Base-by-base conservation (phyloP, 2,113 vertebrate genomes). In the Empidonax traillii region DNA sequence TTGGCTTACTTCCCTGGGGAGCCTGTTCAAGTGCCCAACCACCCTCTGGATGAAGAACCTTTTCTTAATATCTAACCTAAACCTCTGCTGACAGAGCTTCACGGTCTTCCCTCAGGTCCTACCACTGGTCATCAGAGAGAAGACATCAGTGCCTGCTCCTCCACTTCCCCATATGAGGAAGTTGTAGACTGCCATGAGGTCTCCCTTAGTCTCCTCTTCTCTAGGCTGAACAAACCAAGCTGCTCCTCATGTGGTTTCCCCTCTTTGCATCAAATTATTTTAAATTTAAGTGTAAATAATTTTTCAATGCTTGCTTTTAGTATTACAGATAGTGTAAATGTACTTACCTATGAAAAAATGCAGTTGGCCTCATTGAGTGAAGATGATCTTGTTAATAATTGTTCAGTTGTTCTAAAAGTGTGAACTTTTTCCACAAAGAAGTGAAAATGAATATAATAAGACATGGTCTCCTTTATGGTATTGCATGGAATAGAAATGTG, bases 131-230 rank as follows among this genome's bases (percentile, higher is more conserved):
- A 8, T 30, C 30, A 67, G 23, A 75, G 18, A 69, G 37, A 83
- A 46, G 30, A 87, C 9, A 71, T 61, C 44, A 55, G 30, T 35
- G 47, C 8, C 41, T 61, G 11, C 5, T 4, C 14, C 19, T 46
- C 28, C 0, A 0, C 10, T 79, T 33, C 9, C 4, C 5, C 2
- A 23, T 25, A 37, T 21, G 10, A 85, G 31, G 28, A 39, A 88
- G 30, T 2, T 63, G 13, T 13, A 65, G 43, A 27, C 9, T 68
- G 43, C 47, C 43, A 49, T 31, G 11, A 49, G 21, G 14, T 56
- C 21, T 51, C 41, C 41, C 17, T 81, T 43, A 49, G 12, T 62
- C 11, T 69, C 39, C 19, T 52, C 18, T 51, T 72, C 59, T 86
- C 28, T 51, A 89, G n/a, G 33, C 4, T 75, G 47, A 89, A 62